Evolutionary conservation across 2,797 vertebrate genomes (phyloP).

Genomic region (Silurus lanzhouensis): DNA sequence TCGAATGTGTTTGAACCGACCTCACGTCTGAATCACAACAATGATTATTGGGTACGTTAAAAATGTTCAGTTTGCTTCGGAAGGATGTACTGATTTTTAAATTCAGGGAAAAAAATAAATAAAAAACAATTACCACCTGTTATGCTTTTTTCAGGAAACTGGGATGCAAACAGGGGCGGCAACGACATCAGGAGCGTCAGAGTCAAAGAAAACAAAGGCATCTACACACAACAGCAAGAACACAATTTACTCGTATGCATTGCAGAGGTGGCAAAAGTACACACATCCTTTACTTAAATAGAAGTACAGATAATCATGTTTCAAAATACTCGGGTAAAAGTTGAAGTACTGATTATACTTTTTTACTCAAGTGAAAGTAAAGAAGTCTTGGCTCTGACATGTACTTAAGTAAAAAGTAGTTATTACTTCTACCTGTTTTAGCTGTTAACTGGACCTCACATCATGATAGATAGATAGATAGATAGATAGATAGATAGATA

Average conservation of each 20-base stretch:
- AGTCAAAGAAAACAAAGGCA: conserved; percentile 58
- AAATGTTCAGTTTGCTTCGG: neutral
- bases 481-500: too few species aligned
- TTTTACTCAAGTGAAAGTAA: too few species aligned
- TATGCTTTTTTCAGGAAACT: conserved; percentile 56
- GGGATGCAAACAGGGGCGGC: conserved; percentile 56
- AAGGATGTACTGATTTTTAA: neutral
- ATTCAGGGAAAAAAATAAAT: neutral
- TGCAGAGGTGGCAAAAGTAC: too few species aligned
- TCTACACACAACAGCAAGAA: conserved; percentile 59
- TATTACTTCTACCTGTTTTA: too few species aligned
- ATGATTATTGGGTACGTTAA: neutral
- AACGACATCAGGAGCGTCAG: conserved; percentile 62
- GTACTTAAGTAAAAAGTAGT: too few species aligned
- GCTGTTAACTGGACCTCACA: too few species aligned
- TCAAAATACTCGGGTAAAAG: too few species aligned
- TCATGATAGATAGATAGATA: too few species aligned
- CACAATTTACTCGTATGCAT: neutral
- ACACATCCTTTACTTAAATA: too few species aligned
- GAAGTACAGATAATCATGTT: too few species aligned
- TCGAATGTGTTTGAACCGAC: neutral
- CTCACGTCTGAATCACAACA: conserved; percentile 10
- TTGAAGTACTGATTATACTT: too few species aligned
- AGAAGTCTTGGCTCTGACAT: too few species aligned
- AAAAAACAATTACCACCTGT: conserved; percentile 65